Evolutionary conservation across 1,140 invertebrate genomes (phyloP).

Genomic region (Leguminivora glycinivorella): DNA sequence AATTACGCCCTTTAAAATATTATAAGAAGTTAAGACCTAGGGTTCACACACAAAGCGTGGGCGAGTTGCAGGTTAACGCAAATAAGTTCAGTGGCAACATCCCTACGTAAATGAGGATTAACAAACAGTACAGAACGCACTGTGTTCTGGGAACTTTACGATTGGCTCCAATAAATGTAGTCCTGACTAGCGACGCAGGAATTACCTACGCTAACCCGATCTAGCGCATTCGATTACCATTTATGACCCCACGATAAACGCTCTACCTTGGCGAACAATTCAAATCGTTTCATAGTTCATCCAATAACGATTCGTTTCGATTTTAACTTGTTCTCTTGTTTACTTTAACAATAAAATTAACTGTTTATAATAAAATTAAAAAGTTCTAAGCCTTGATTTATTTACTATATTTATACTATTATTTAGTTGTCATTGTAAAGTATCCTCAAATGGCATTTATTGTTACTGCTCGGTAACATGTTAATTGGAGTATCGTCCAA

Average conservation of each 20-base stretch:
- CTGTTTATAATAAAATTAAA: not conserved
- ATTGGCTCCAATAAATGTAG: conserved; percentile 23
- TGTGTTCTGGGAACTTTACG: conserved; percentile 22
- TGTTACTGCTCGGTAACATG: conserved; percentile 5
- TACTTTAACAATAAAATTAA: not conserved
- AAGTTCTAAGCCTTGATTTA: not conserved
- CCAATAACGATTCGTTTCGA: not conserved
- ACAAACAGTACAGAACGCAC: conserved; percentile 13
- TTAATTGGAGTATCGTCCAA: conserved; percentile 45
- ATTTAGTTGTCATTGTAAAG: not conserved
- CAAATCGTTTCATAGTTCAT: not conserved
- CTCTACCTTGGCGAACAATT: not conserved
- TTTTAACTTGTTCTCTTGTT: not conserved
- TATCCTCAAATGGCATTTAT: not conserved
- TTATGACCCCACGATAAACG: conserved; percentile 17
- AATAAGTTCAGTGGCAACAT: conserved; percentile 17
- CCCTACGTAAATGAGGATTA: not conserved
- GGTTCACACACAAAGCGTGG: conserved; percentile 8
- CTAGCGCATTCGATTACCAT: conserved; percentile 26
- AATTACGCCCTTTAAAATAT: not conserved
- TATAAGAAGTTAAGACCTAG: not conserved
- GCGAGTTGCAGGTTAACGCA: not conserved
- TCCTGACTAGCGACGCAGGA: conserved; percentile 4
- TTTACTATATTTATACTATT: not conserved
- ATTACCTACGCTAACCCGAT: conserved; percentile 6